Percentiles rank a stretch among this genome's conserved stretches.
phyloP scores from a whole-genome alignment of 1,140 invertebrate species.

The Cydia fagiglandana region DNA sequence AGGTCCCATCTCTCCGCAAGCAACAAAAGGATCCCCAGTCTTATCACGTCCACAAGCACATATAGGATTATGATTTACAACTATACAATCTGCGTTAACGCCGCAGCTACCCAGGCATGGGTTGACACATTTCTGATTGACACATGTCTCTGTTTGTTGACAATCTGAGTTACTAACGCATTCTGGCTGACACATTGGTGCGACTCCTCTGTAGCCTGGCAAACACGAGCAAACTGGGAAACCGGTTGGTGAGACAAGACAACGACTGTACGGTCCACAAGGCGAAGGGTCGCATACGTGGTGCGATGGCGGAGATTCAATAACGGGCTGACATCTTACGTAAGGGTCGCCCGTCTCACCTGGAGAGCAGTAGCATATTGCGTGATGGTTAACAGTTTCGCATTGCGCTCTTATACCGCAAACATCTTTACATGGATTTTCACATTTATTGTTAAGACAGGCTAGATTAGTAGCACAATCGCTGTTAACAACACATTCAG shows the following conservation, averaged over 20 bases:
- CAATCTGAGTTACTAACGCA: conserved; percentile 90
- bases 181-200: conserved; percentile 89
- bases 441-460: conserved; percentile 89
- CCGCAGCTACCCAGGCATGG: conserved; percentile 90
- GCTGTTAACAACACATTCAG: conserved; percentile 89
- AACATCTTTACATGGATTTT: conserved; percentile 87
- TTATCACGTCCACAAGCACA: conserved; percentile 87
- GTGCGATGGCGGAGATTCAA: conserved; percentile 64
- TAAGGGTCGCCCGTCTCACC: conserved; percentile 89
- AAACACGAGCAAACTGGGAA: conserved; percentile 89
- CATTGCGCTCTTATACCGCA: conserved; percentile 88
- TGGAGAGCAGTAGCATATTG: conserved; percentile 87
- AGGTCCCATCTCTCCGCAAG: conserved; percentile 81
- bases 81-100: conserved; percentile 84
- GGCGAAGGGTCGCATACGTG: conserved; percentile 87
- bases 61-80: conserved; percentile 90
- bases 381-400: conserved; percentile 87
- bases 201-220: conserved; percentile 87
- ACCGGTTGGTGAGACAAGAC: conserved; percentile 84
- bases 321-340: conserved; percentile 82
- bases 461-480: conserved; percentile 85
- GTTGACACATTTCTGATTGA: conserved; percentile 88
- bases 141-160: conserved; percentile 86
- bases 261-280: conserved; percentile 89
- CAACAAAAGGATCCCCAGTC: conserved; percentile 89